These are phyloP conservation scores for Daubentonia madagascariensis DNA, from an alignment of 2,113 vertebrate genomes.

Conservation along the genomic window DNA sequence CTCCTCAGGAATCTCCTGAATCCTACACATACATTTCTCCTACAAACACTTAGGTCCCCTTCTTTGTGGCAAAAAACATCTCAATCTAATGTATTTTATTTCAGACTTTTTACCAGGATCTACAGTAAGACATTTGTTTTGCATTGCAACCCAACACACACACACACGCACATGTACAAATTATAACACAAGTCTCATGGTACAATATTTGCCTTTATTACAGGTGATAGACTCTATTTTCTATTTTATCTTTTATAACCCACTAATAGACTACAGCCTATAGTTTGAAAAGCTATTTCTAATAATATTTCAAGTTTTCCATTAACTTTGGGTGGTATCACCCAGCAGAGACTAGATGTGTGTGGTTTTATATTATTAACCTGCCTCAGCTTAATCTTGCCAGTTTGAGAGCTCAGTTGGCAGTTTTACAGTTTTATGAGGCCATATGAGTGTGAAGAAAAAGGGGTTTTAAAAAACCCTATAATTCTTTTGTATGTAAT, in stretches of 20 bases:
- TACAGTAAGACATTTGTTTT: background rate
- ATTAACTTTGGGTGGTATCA: background rate
- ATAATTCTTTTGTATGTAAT: background rate
- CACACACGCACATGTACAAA: background rate
- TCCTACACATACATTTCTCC: background rate
- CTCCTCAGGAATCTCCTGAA: background rate
- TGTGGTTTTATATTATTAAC: background rate
- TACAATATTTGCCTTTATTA: background rate
- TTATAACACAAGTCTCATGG: background rate
- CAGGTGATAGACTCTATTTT: background rate
- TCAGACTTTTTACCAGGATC: background rate
- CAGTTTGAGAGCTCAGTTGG: background rate
- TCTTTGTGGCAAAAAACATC: background rate
- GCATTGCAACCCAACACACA: background rate
- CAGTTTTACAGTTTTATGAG: background rate
- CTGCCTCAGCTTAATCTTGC: background rate
- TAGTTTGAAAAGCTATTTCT: slow-evolving; percentile 18
- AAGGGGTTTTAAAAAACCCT: background rate
- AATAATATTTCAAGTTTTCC: slow-evolving; percentile 11
- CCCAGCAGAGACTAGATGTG: background rate
- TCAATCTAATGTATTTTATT: background rate
- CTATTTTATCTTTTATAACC: background rate
- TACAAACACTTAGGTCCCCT: background rate
- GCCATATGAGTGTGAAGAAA: background rate
- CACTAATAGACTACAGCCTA: background rate